Evolutionary conservation across 1,140 invertebrate genomes (phyloP).

Genomic region (Leptinotarsa undecemlineata): DNA sequence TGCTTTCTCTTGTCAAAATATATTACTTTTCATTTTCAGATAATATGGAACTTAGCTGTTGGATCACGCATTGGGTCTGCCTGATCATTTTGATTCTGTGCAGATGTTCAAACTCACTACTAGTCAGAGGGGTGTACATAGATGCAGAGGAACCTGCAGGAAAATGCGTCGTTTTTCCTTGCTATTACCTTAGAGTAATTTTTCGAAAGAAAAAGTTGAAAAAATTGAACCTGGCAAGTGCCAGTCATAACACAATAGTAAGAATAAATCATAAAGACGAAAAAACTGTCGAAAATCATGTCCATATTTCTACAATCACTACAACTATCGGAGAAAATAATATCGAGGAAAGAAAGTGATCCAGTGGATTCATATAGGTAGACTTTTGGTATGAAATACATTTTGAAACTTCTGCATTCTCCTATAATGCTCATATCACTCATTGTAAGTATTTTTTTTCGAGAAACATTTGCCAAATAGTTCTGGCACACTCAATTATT

Average conservation of each 20-base stretch:
- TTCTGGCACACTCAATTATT: too few relatives aligned
- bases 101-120: constrained; percentile 81
- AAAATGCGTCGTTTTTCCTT: constrained; percentile 78
- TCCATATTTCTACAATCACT: not conserved
- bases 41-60: constrained; percentile 72
- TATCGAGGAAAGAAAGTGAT: not conserved
- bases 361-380: too few relatives aligned
- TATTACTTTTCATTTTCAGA: constrained; percentile 57
- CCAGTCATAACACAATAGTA: not conserved
- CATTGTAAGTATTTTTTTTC: too few relatives aligned
- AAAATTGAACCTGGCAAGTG: constrained; percentile 54
- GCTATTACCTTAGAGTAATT: constrained; percentile 77
- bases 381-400: too few relatives aligned
- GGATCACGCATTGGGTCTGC: constrained; percentile 74
- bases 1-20: not conserved
- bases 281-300: not conserved
- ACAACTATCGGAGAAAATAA: not conserved
- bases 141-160: constrained; percentile 80
- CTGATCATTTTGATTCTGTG: constrained; percentile 75
- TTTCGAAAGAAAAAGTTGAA: constrained; percentile 69
- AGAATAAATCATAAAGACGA: constrained; percentile 29
- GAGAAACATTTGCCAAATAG: too few relatives aligned
- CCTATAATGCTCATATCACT: too few relatives aligned
- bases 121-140: constrained; percentile 82
- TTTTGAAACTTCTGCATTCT: too few relatives aligned